Evolutionary conservation across 1,140 invertebrate species (phyloP).

Genomic region (Drosophila prosaltans): DNA sequence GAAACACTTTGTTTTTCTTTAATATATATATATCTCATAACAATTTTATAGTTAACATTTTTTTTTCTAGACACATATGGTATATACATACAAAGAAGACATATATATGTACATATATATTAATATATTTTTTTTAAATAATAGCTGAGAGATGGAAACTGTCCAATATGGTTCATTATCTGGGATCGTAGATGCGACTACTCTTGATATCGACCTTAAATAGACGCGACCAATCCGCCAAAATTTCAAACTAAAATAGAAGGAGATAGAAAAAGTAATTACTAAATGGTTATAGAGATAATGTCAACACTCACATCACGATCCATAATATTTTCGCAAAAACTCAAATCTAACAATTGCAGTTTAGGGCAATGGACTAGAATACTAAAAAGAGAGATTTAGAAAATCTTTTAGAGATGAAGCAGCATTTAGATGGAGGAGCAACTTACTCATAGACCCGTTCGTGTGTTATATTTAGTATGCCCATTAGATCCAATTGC

Average conservation of each 20-base stretch:
- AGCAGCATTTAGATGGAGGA: neutral
- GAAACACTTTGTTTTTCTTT: neutral
- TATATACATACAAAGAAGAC: slow-evolving; percentile 16
- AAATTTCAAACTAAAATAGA: slow-evolving; percentile 44
- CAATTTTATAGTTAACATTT: slow-evolving; percentile 36
- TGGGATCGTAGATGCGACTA: slow-evolving; percentile 53
- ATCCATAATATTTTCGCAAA: slow-evolving; percentile 91
- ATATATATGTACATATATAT: slow-evolving; percentile 11
- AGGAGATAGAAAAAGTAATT: no score
- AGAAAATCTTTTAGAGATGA: neutral
- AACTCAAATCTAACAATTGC: slow-evolving; percentile 92
- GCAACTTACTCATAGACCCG: slow-evolving; percentile 86
- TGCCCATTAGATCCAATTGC: slow-evolving; percentile 93
- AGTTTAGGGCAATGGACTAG: slow-evolving; percentile 87
- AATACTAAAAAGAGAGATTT: slow-evolving; percentile 84
- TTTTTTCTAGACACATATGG: slow-evolving; percentile 32
- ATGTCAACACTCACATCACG: slow-evolving; percentile 84
- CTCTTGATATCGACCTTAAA: slow-evolving; percentile 80
- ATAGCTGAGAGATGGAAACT: slow-evolving; percentile 22
- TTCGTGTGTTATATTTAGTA: slow-evolving; percentile 88
- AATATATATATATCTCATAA: slow-evolving; percentile 3
- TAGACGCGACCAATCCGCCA: slow-evolving; percentile 68
- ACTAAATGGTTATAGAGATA: no score
- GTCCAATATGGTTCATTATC: slow-evolving; percentile 28
- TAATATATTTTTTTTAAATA: slow-evolving; percentile 25